Conservation (phyloP, 2,113 vertebrate genomes). For the Barnardius zonarius region DNA sequence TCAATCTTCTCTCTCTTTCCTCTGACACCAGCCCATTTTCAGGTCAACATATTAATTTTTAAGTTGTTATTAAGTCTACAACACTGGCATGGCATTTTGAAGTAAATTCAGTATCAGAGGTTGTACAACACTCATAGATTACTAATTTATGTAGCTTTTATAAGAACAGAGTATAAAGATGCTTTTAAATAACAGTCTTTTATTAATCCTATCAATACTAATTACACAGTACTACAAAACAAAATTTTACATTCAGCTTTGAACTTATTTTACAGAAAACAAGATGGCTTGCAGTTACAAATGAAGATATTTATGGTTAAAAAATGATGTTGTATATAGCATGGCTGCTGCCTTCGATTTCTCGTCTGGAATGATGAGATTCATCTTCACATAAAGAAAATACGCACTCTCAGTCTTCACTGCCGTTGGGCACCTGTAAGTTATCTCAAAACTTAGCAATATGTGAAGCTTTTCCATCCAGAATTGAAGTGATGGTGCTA, state of each 20-base stretch:
- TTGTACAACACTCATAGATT: background rate
- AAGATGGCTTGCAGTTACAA: background rate
- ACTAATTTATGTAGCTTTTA: background rate
- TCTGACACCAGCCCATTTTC: background rate
- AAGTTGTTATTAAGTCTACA: background rate
- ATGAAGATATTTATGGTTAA: background rate
- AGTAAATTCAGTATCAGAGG: background rate
- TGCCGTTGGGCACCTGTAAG: background rate
- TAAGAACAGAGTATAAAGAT: background rate
- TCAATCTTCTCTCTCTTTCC: background rate
- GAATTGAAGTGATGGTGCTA: accelerated
- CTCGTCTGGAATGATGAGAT: background rate
- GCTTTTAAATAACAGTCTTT: background rate
- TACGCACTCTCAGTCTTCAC: accelerated
- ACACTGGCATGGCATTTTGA: background rate
- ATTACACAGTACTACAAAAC: background rate
- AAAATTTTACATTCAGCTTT: background rate
- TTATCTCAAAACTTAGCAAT: background rate
- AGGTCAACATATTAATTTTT: background rate
- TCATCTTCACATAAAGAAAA: background rate
- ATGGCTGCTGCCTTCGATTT: background rate
- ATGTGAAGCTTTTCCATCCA: background rate
- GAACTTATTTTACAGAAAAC: background rate
- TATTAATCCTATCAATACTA: background rate
- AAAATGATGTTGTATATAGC: background rate